phyloP scores from a whole-genome alignment of 2,113 vertebrate genomes.

The Paedocypris sp. region DNA sequence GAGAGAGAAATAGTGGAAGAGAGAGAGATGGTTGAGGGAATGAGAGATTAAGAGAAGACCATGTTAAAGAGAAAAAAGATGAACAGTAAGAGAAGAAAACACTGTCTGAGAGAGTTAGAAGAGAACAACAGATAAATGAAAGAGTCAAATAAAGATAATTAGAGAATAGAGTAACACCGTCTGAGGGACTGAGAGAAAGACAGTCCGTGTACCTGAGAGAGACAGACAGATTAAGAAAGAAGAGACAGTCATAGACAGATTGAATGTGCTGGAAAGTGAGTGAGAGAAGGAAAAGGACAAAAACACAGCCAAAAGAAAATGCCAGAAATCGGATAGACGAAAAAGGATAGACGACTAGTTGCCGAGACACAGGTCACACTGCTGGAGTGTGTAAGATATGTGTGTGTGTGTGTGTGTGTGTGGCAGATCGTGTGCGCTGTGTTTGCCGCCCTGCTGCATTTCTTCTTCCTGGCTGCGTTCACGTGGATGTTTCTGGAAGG shows the following conservation, averaged over 20 bases:
- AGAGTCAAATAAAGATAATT: too few species aligned
- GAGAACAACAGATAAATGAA: too few species aligned
- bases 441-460: slow-evolving; percentile 93
- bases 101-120: too few species aligned
- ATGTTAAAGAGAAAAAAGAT: too few species aligned
- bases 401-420: slow-evolving; percentile 11
- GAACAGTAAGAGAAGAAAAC: too few species aligned
- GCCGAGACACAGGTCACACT: slow-evolving; percentile 2
- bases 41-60: neutral
- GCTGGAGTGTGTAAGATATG: neutral
- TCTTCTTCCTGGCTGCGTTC: slow-evolving; percentile 98
- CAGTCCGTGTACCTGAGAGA: too few species aligned
- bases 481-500: slow-evolving; percentile 99
- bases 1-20: neutral
- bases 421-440: slow-evolving; percentile 88
- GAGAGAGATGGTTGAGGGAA: neutral
- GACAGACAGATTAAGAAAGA: too few species aligned
- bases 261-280: too few species aligned
- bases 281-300: slow-evolving; percentile 12
- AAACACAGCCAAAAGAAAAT: too few species aligned
- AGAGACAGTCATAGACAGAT: too few species aligned
- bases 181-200: too few species aligned
- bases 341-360: neutral
- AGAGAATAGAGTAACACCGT: too few species aligned
- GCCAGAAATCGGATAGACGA: slow-evolving; percentile 25